Evolutionary conservation across 2,797 vertebrate species (phyloP), one percentile per base, ranked within the genome.

Genomic region (Amniataba percoides): DNA sequence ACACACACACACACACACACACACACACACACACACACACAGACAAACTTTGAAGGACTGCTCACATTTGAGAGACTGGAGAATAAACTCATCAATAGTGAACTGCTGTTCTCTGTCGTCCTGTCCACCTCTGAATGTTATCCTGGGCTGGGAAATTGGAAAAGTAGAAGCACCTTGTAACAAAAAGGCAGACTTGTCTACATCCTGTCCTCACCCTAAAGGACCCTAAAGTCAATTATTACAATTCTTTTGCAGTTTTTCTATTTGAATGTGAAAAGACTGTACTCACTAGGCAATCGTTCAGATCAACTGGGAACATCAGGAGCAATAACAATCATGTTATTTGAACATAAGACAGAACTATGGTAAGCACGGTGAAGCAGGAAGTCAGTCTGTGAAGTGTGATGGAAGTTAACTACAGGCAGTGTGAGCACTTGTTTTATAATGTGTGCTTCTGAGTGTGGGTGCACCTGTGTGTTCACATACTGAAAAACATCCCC

Each of bases 1-100:
- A 55, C 23, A 39, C 53, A 67, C 21, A 57, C 62, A 36, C 25
- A 62, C 21, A 62, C 61, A 55, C 23, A 39, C 53, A 67, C 21
- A 57, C 62, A 36, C 55, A 15, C 36, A 18, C 27, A 48, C 43
- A 62, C 21, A 62, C 61, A 55, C 23, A 39, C 53, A 67, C 21
- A 57, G 59, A 36, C 25, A 51, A 42, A 55, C 16, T 83, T 65
- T 55, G 78, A 71, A 73, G 86, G 68, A 69, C 31, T 39, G 55
- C 55, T 87, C 40, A 74, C 74, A 78, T 79, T 75, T 55, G 74
- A 88, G 74, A 86, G 82, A 79, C 72, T 70, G 68, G 53, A 74
- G 80, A 79, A 84, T 74, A 83, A 83, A 84, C 70, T 71, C 58
- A 70, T 79, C 64, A 72, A 81, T 71, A 76, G 51, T 55, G 58